These are phyloP conservation scores for Gadopsis bispinosus DNA, from an alignment of 2,797 vertebrate genomes.

Conservation along the genomic window DNA sequence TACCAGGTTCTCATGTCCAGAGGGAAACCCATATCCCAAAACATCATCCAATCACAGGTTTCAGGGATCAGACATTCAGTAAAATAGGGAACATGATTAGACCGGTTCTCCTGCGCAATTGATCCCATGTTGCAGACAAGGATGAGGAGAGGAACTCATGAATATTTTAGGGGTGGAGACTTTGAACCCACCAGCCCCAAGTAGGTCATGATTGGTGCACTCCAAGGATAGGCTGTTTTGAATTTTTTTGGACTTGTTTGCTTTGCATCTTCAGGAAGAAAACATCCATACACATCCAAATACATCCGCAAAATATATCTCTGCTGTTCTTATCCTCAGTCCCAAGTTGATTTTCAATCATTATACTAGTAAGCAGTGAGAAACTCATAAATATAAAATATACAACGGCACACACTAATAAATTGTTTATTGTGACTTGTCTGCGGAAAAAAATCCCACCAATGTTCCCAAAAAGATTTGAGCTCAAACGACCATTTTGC, in stretches of 20 bases:
- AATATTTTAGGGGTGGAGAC: slow-evolving; percentile 82
- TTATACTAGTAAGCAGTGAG: slow-evolving; percentile 73
- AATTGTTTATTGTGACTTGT: slow-evolving; percentile 65
- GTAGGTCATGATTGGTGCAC: slow-evolving; percentile 78
- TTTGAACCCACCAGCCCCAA: slow-evolving; percentile 80
- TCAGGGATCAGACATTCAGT: slow-evolving; percentile 53
- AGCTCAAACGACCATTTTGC: slow-evolving; percentile 23
- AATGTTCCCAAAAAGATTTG: slow-evolving; percentile 31
- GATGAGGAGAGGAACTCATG: slow-evolving; percentile 70
- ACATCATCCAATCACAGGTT: slow-evolving; percentile 72
- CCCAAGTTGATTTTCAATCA: slow-evolving; percentile 59
- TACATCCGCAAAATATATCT: slow-evolving; percentile 47
- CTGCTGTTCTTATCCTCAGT: slow-evolving; percentile 38
- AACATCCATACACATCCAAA: slow-evolving; percentile 50
- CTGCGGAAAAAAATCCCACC: slow-evolving; percentile 28
- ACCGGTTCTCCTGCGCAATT: slow-evolving; percentile 65
- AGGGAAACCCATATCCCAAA: slow-evolving; percentile 71
- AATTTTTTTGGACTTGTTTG: slow-evolving; percentile 72
- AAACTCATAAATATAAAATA: slow-evolving; percentile 71
- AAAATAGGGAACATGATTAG: slow-evolving; percentile 55
- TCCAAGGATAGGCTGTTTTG: slow-evolving; percentile 72
- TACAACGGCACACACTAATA: slow-evolving; percentile 57
- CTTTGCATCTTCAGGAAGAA: slow-evolving; percentile 66
- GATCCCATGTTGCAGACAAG: slow-evolving; percentile 65
- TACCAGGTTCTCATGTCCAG: slow-evolving; percentile 55